phyloP scores from a whole-genome alignment of 2,797 vertebrate species.

The Chromis chromis region DNA sequence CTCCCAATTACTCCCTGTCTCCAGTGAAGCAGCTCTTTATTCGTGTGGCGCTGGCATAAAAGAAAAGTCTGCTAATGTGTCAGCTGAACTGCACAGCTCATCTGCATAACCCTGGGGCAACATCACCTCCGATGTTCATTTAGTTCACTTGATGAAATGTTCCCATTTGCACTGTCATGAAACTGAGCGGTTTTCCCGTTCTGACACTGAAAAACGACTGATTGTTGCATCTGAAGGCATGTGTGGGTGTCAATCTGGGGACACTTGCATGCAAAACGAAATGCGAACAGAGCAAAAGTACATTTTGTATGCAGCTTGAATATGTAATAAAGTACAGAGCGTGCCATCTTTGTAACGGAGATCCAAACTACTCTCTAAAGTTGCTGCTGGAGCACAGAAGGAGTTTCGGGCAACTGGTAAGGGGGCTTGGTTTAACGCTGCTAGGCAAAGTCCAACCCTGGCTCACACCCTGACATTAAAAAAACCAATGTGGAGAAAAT shows the following conservation, averaged over 20 bases:
- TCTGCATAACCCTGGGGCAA: constrained; percentile 67
- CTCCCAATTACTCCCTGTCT: constrained; percentile 19
- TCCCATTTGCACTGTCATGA: constrained; percentile 67
- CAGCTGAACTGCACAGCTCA: constrained; percentile 48
- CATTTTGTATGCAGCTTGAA: constrained; percentile 65
- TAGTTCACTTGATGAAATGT: constrained; percentile 60
- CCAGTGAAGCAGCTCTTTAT: constrained; percentile 28
- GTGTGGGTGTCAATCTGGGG: constrained; percentile 62
- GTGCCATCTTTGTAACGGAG: constrained; percentile 58
- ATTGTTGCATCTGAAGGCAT: constrained; percentile 58
- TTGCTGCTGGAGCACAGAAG: constrained; percentile 36
- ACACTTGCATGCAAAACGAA: constrained; percentile 56
- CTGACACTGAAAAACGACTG: constrained; percentile 52
- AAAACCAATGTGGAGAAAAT: constrained; percentile 67
- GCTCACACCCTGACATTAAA: constrained; percentile 68
- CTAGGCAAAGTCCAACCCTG: constrained; percentile 67
- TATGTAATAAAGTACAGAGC: constrained; percentile 50
- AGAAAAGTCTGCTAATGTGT: constrained; percentile 54
- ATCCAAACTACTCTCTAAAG: constrained; percentile 45
- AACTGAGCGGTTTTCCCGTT: constrained; percentile 48
- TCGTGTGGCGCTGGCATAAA: constrained; percentile 26
- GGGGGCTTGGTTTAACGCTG: constrained; percentile 43
- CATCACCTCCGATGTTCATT: constrained; percentile 65
- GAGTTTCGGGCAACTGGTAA: constrained; percentile 8
- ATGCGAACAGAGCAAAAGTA: constrained; percentile 29